phyloP scores from a whole-genome alignment of 2,113 vertebrate species.

The Varanus salvator region DNA sequence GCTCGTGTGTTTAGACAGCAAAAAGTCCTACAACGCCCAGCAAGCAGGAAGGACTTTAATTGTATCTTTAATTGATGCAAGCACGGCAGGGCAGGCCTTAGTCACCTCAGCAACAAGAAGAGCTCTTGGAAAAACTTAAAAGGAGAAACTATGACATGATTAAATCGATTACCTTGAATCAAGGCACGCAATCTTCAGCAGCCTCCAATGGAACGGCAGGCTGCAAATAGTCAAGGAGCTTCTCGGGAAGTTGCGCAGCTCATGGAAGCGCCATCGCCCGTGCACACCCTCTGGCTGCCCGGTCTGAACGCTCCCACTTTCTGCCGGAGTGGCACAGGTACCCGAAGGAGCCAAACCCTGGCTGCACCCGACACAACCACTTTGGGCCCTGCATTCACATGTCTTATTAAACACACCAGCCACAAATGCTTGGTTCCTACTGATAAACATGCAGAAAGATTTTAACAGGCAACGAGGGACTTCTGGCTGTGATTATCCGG shows the following conservation, averaged over 20 bases:
- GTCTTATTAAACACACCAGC: not conserved
- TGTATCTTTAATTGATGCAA: not conserved
- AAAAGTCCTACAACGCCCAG: not conserved
- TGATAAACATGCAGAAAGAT: not conserved
- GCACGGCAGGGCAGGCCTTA: too few relatives aligned
- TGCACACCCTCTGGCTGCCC: too few relatives aligned
- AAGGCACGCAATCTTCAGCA: too few relatives aligned
- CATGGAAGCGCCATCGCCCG: not conserved
- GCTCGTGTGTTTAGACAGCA: not conserved
- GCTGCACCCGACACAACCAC: too few relatives aligned
- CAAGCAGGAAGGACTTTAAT: too few relatives aligned
- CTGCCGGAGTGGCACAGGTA: too few relatives aligned
- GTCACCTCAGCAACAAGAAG: not conserved
- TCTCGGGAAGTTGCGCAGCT: too few relatives aligned
- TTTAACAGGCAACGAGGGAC: not conserved
- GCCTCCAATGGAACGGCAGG: too few relatives aligned
- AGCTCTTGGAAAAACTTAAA: not conserved
- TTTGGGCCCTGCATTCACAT: not conserved
- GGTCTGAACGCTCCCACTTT: too few relatives aligned
- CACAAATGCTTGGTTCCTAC: not conserved
- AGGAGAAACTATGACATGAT: not conserved
- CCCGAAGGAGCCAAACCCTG: too few relatives aligned
- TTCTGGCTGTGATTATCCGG: too few relatives aligned
- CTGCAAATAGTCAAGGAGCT: too few relatives aligned
- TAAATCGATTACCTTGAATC: not conserved